Evolutionary conservation across 2,113 vertebrate species (phyloP), one percentile per base, ranked within the genome.

Genomic region (Lophius piscatorius): DNA sequence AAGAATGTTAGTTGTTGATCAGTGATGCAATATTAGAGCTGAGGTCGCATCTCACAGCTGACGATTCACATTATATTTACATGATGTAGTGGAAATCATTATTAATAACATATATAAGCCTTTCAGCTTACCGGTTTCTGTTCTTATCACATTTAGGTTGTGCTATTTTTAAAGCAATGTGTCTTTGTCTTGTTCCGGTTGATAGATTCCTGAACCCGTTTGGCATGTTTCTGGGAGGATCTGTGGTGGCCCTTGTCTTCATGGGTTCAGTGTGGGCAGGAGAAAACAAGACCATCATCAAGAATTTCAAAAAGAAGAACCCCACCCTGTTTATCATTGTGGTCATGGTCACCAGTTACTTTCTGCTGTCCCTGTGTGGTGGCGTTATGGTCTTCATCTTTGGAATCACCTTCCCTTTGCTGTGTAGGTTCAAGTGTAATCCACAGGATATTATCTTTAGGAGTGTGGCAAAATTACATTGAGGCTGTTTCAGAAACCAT

Each of bases 361-460:
- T 98, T 71, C 64, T 98, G 87, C 93, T 99, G 52, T 97, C 94
- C 33, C 89, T 98, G 68, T 94, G 93, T 12, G 97, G 95, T 6
- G 95, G 96, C 0, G 94, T 98, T 71, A 92, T 97, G 94, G 94
- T 99, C 68, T 98, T 99, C 71, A 90, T 98, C 78, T 97, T 98
- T 20, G 97, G 97, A 45, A 97, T 98, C 87, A 96, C 95, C 0
- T 95, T 98, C 65, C 97, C 97, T 34, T 82, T 99, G 75, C 77
- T 98, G 70, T 72, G 96, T 98, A 84, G 96, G 96, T 95, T 8
- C 24, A 12, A 5, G 9, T 18, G 17, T 21, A 23, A 6, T 26
- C 3, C 21, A 3, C 22, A 11, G 3, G 5, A 5, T 28, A 5
- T 28, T 28, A 5, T 28, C 26, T 28, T 4, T 28, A 31, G 29